Base-by-base conservation (phyloP, 1,140 invertebrate genomes). In the Trichogramma pretiosum region DNA sequence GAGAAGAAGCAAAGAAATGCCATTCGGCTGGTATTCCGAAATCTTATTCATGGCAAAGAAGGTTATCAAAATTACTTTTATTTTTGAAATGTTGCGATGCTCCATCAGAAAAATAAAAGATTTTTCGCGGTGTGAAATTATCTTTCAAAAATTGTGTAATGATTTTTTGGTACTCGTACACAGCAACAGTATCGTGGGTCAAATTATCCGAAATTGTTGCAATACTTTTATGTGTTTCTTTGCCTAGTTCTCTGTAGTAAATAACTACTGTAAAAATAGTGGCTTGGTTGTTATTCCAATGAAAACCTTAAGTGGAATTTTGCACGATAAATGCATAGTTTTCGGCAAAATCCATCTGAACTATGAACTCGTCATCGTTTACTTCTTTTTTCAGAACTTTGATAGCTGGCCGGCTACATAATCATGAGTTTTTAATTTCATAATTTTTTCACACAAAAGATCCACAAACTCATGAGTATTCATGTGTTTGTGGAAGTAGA, bases 71-170 rank as follows among this genome's bases (percentile, higher is more conserved):
- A n/a, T n/a, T n/a, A n/a, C n/a, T n/a, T n/a, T n/a, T n/a, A n/a
- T n/a, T n/a, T n/a, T n/a, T n/a, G n/a, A 19, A 37, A 19, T 37
- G 5, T 18, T 37, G 35, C 18, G 35, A 19, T 11, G 35, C 17
- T 37, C 48, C 48, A 23, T 54, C 45, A 1, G 52, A 48, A 17
- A 54, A 24, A 26, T 54, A 54, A 26, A 33, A 47, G 5, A 54
- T 39, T 41, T 50, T 48, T 33, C 39, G 44, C 1, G n/a, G 4
- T 30, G 18, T 10, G 21, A 18, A 21, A 34, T 22, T 38, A 11
- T 14, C 9, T 46, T 22, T 36, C 4, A 43, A 43, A n/a, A 44
- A 50, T 32, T 50, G 4, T 5, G 43, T 41, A 13, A 49, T 18
- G 19, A 37, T 16, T 34, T 42, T 48, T 37, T 49, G 46, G 40